Conservation (phyloP, 2,113 vertebrate genomes). For the Vidua macroura region DNA sequence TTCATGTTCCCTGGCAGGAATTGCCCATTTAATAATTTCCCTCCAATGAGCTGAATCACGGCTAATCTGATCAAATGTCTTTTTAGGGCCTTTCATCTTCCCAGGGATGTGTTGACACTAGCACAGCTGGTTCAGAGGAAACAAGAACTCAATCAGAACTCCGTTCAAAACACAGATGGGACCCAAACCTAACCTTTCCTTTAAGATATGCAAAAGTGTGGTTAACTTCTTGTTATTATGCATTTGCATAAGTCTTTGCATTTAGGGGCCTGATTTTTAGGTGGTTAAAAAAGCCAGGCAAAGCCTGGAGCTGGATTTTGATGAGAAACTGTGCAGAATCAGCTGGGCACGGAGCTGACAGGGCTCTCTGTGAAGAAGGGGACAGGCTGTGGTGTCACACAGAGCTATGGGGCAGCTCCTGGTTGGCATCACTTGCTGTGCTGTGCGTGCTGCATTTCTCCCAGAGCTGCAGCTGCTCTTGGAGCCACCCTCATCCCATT, state of each 20-base stretch:
- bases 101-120: slow-evolving; percentile 61
- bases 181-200: slow-evolving; percentile 64
- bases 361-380: background rate
- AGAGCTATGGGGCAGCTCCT: accelerated
- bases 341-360: background rate
- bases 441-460: background rate
- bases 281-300: slow-evolving; percentile 10
- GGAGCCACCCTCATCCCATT: background rate
- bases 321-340: slow-evolving; percentile 2
- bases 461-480: background rate
- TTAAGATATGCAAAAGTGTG: slow-evolving; percentile 57
- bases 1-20: slow-evolving; percentile 53
- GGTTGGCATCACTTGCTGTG: background rate
- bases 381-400: background rate
- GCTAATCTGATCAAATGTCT: slow-evolving; percentile 66
- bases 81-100: slow-evolving; percentile 59
- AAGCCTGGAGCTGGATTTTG: slow-evolving; percentile 37
- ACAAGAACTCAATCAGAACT: slow-evolving; percentile 63
- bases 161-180: slow-evolving; percentile 41
- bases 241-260: slow-evolving; percentile 54
- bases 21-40: slow-evolving; percentile 64
- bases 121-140: slow-evolving; percentile 53
- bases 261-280: slow-evolving; percentile 39
- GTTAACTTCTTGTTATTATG: slow-evolving; percentile 47
- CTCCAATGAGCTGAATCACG: slow-evolving; percentile 58